Base-by-base conservation (phyloP, 1,140 invertebrate genomes). In the Akabosia matsudoensis region DNA sequence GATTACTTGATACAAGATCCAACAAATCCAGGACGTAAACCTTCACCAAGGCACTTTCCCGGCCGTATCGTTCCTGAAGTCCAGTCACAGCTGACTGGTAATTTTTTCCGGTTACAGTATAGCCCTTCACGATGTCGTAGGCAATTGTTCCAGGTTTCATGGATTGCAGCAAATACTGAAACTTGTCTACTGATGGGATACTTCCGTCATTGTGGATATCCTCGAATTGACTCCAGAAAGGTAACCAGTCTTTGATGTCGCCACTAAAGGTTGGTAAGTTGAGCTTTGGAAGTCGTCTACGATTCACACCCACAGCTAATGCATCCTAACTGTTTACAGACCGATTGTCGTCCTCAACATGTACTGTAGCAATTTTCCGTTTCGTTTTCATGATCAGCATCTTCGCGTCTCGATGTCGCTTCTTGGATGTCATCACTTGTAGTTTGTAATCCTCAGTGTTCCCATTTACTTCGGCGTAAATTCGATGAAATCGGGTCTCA, bases 201-300 rank as follows among this genome's bases (percentile, higher is more conserved):
- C 70, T 67, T 16, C 24, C 14, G 74, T 85, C 83, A 37, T 83
- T 82, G 76, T 85, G 80, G n/a, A 61, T 61, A 14, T 61, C 54
- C 33, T 79, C 70, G 70, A 83, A 83, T 67, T 82, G 79, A 0
- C 74, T 78, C 83, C 83, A 83, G 75, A 83, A 84, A 0, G 71
- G 45, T 4, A 84, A 56, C 82, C 82, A 84, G 0, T 78, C 78
- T 34, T 76, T 83, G 0, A 84, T 73, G 30, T 78, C 71, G 3
- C 82, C 82, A 51, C 74, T 75, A 37, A 80, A 83, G 33, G 82
- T 82, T 14, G 72, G 70, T 22, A 83, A 45, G 70, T 84, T 79
- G 0, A 83, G 33, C 0, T 74, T 77, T 0, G 82, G 82, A n/a
- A 61, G 37, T 45, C 37, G 7, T 18, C 37, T 45, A 10, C 37